Percentiles rank a stretch among this genome's conserved stretches.
These are phyloP conservation scores for Stenchaetothrips biformis DNA, from an alignment of 2,888 invertebrate genomes.

Conservation along the genomic window DNA sequence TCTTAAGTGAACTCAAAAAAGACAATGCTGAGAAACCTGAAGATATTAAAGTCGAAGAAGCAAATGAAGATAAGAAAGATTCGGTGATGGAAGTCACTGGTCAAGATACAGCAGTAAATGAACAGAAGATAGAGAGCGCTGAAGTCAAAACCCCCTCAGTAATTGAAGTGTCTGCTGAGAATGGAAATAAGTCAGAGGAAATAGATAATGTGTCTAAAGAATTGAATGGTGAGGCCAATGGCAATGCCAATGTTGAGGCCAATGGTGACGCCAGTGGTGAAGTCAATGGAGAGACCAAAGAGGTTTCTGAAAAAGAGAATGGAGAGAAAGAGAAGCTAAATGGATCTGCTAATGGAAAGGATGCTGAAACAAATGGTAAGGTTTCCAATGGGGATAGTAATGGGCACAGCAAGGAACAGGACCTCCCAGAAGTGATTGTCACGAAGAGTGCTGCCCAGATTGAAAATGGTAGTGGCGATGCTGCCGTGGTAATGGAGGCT, in stretches of 20 bases:
- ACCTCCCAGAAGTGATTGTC: not conserved
- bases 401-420: not conserved
- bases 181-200: slow-evolving; percentile 31
- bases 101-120: slow-evolving; percentile 36
- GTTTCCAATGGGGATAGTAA: not conserved
- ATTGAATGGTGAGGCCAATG: slow-evolving; percentile 16
- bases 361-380: not conserved
- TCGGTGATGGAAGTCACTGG: slow-evolving; percentile 30
- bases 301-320: not conserved
- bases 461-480: slow-evolving; percentile 11
- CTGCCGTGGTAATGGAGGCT: not conserved
- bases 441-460: not conserved
- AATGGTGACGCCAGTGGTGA: too few relatives aligned
- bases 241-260: not conserved
- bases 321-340: not conserved
- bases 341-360: not conserved
- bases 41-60: slow-evolving; percentile 44
- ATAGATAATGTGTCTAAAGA: slow-evolving; percentile 15
- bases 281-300: not conserved
- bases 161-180: slow-evolving; percentile 35
- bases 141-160: slow-evolving; percentile 32
- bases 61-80: slow-evolving; percentile 41
- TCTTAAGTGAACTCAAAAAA: not conserved
- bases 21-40: slow-evolving; percentile 27
- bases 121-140: slow-evolving; percentile 33